phyloP scores from a whole-genome alignment of 2,888 invertebrate genomes.

The Drosophila mulleri region DNA sequence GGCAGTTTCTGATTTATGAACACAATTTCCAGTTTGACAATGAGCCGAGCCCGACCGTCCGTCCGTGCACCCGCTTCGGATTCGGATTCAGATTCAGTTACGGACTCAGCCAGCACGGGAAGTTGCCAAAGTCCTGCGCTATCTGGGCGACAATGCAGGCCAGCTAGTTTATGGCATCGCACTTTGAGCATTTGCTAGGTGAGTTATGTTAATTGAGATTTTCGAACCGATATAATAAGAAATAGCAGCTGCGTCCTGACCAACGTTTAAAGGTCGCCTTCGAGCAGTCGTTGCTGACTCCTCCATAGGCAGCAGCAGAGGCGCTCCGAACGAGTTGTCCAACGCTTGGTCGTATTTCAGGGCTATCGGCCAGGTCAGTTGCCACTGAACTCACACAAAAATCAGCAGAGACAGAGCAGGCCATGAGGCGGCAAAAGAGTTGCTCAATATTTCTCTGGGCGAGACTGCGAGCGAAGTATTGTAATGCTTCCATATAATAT shows the following conservation, averaged over 20 bases:
- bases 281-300: constrained; percentile 18
- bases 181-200: constrained; percentile 57
- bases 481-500: not conserved
- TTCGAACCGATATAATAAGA: constrained; percentile 57
- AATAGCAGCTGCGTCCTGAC: constrained; percentile 38
- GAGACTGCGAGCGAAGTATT: not conserved
- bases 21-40: constrained; percentile 78
- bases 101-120: constrained; percentile 24
- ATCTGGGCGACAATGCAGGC: constrained; percentile 57
- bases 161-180: constrained; percentile 62
- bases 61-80: not conserved
- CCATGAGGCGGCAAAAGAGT: constrained; percentile 36
- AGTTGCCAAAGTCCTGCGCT: constrained; percentile 28
- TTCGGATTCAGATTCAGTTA: constrained; percentile 28
- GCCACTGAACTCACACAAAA: constrained; percentile 50
- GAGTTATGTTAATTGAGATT: constrained; percentile 77
- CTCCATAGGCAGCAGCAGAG: constrained; percentile 13
- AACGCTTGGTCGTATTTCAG: constrained; percentile 47
- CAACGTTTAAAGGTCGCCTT: constrained; percentile 21
- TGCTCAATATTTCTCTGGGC: not conserved
- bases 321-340: not conserved
- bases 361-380: constrained; percentile 42
- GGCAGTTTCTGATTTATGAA: constrained; percentile 79
- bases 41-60: constrained; percentile 44
- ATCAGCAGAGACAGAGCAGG: constrained; percentile 14